Evolutionary conservation across 2,888 invertebrate species (phyloP).

Genomic region (Maniola hyperantus): DNA sequence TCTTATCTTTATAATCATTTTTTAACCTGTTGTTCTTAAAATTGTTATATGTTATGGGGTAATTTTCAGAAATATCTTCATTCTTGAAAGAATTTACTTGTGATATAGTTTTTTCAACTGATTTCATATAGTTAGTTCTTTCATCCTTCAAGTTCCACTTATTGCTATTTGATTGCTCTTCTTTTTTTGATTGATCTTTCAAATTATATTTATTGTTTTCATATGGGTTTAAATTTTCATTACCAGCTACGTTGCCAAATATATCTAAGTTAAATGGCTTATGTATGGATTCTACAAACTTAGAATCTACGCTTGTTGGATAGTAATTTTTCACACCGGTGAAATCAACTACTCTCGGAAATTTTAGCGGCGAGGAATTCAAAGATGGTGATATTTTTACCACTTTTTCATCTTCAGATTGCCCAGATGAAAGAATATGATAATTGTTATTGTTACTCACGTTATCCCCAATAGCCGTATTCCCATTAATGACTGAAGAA

Average conservation of each 20-base stretch:
- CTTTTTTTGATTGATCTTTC: slow-evolving; percentile 26
- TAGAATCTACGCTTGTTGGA: slow-evolving; percentile 56
- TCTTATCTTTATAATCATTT: slow-evolving; percentile 59
- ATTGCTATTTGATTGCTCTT: slow-evolving; percentile 27
- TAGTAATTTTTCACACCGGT: slow-evolving; percentile 63
- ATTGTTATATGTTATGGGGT: slow-evolving; percentile 47
- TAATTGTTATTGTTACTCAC: slow-evolving; percentile 35
- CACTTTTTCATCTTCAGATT: slow-evolving; percentile 27
- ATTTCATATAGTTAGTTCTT: slow-evolving; percentile 20
- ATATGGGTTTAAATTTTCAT: slow-evolving; percentile 20
- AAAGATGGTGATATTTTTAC: slow-evolving; percentile 45
- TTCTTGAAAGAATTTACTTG: slow-evolving; percentile 40
- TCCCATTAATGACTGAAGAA: slow-evolving; percentile 41
- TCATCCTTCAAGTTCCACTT: slow-evolving; percentile 29
- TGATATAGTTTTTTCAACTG: slow-evolving; percentile 26
- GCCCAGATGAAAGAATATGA: slow-evolving; percentile 16
- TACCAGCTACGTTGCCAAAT: slow-evolving; percentile 21
- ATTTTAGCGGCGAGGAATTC: slow-evolving; percentile 50
- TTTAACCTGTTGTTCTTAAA: slow-evolving; percentile 46
- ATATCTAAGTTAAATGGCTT: slow-evolving; percentile 44
- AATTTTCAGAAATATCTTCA: slow-evolving; percentile 47
- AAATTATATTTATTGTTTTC: slow-evolving; percentile 42
- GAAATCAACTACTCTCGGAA: slow-evolving; percentile 70
- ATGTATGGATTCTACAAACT: slow-evolving; percentile 49
- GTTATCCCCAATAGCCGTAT: slow-evolving; percentile 33